Evolutionary conservation across 2,888 invertebrate species (phyloP).

Genomic region (Cataglyphis albicans): DNA sequence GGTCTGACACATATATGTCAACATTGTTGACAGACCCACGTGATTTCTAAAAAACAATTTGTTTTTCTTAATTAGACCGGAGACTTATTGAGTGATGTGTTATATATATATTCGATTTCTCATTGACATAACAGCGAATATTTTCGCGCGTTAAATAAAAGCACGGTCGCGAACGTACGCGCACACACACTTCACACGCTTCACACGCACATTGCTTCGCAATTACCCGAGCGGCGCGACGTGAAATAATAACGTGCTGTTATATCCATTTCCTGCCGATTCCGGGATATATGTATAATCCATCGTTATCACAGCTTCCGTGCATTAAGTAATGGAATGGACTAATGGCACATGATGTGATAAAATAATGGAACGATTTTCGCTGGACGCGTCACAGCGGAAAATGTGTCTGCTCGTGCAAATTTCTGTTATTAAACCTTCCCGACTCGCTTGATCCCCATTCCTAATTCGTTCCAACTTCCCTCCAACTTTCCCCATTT

Average conservation of each 20-base stretch:
- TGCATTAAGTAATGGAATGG: conserved; percentile 48
- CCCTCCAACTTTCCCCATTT: background rate
- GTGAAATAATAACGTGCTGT: conserved; percentile 41
- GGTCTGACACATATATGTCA: too few relatives aligned
- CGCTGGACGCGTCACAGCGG: conserved; percentile 4
- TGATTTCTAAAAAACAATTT: too few relatives aligned
- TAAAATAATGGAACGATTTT: conserved; percentile 44
- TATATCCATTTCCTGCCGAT: conserved; percentile 42
- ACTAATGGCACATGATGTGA: conserved; percentile 45
- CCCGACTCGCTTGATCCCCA: background rate
- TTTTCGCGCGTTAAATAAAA: conserved; percentile 35
- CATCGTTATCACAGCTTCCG: conserved; percentile 6
- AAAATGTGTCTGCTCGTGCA: conserved; percentile 13
- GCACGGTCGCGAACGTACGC: background rate
- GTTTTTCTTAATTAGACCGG: too few relatives aligned
- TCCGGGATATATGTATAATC: conserved; percentile 23
- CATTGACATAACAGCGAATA: conserved; percentile 15
- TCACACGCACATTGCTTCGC: conserved; percentile 4
- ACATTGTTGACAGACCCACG: too few relatives aligned
- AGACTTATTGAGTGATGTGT: too few relatives aligned
- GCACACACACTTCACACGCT: too few relatives aligned
- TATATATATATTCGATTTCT: background rate
- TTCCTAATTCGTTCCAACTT: conserved; percentile 1
- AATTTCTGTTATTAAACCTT: conserved; percentile 14
- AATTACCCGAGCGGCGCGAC: conserved; percentile 10